A percentile compares a stretch with the other conserved stretches of the same genome.
These are phyloP conservation scores for Acanthurus leucopareius DNA, from an alignment of 2,797 vertebrate species.

Conservation along the genomic window DNA sequence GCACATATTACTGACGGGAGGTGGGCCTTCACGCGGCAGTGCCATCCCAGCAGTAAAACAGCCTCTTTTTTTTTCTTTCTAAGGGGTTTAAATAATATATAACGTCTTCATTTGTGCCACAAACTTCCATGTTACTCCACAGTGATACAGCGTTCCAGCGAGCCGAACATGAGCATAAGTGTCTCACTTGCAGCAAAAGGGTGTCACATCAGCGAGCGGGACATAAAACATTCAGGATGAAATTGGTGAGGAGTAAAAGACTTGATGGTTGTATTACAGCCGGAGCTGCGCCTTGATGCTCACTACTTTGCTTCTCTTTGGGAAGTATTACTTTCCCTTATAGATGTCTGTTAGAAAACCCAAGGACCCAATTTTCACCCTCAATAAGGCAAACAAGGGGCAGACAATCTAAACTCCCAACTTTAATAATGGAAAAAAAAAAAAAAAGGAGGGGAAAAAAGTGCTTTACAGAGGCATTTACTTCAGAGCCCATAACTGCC, in stretches of 20 bases:
- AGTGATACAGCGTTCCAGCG: slow-evolving; percentile 36
- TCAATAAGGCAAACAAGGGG: slow-evolving; percentile 32
- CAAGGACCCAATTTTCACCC: slow-evolving; percentile 17
- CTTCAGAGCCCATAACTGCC: slow-evolving; percentile 62
- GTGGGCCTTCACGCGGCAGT: slow-evolving; percentile 19
- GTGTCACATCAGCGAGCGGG: slow-evolving; percentile 43
- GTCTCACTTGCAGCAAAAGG: slow-evolving; percentile 45
- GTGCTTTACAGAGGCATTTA: slow-evolving; percentile 49
- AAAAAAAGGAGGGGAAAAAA: neutral
- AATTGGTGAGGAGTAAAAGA: slow-evolving; percentile 49
- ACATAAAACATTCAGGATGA: slow-evolving; percentile 67
- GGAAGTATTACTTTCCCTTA: slow-evolving; percentile 22
- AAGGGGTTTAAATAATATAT: slow-evolving; percentile 66
- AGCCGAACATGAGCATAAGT: slow-evolving; percentile 38
- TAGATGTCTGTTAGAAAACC: slow-evolving; percentile 26
- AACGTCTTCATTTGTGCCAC: slow-evolving; percentile 61
- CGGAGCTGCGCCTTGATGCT: slow-evolving; percentile 33
- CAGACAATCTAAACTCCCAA: slow-evolving; percentile 40
- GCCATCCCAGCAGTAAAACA: slow-evolving; percentile 33
- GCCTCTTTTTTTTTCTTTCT: neutral
- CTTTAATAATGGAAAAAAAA: slow-evolving; percentile 43
- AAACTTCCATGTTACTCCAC: slow-evolving; percentile 58
- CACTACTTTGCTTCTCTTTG: slow-evolving; percentile 30
- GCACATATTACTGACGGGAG: slow-evolving; percentile 6
- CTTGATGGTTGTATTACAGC: slow-evolving; percentile 58